Percentiles rank a stretch among this genome's conserved stretches.
These are phyloP conservation scores for Montipora efflorescens DNA, from an alignment of 64 coral and sea anemone genomes.

Conservation along the genomic window DNA sequence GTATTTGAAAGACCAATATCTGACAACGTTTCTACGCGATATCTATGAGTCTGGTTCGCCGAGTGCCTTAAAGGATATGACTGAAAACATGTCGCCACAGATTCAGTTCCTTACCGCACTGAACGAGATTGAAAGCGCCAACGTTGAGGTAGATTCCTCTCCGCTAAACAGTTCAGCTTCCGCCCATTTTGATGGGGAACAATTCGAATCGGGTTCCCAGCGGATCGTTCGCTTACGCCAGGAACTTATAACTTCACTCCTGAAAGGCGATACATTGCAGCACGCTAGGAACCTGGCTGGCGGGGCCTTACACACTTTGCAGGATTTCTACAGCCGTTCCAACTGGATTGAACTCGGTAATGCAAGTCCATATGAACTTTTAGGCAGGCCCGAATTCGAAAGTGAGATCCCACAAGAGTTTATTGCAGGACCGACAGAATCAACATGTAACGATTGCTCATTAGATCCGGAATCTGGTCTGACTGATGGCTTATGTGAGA, in stretches of 20 bases:
- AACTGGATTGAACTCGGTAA: conserved; percentile 90
- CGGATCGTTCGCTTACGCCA: conserved; percentile 58
- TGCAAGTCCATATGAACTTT: background rate
- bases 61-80: background rate
- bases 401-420: conserved; percentile 5
- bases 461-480: background rate
- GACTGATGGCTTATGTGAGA: conserved; percentile 30
- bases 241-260: conserved; percentile 50
- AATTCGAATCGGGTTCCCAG: conserved; percentile 37
- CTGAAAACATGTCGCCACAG: conserved; percentile 62
- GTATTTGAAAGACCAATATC: conserved; percentile 44
- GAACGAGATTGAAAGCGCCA: conserved; percentile 71
- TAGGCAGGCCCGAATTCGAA: conserved; percentile 23
- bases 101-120: conserved; percentile 74
- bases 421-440: conserved; percentile 36
- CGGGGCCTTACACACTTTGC: conserved; percentile 71
- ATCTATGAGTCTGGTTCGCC: conserved; percentile 20
- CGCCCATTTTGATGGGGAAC: conserved; percentile 82
- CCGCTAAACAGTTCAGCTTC: conserved; percentile 26
- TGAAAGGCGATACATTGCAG: conserved; percentile 57
- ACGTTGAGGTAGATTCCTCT: conserved; percentile 58
- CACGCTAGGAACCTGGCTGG: conserved; percentile 70
- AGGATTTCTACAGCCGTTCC: conserved; percentile 86
- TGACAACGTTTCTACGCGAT: conserved; percentile 22
- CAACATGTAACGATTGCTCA: conserved; percentile 53